Evolutionary conservation across 2,797 vertebrate genomes (phyloP), one percentile per base, ranked within the genome.

Genomic region (Etheostoma perlongum): DNA sequence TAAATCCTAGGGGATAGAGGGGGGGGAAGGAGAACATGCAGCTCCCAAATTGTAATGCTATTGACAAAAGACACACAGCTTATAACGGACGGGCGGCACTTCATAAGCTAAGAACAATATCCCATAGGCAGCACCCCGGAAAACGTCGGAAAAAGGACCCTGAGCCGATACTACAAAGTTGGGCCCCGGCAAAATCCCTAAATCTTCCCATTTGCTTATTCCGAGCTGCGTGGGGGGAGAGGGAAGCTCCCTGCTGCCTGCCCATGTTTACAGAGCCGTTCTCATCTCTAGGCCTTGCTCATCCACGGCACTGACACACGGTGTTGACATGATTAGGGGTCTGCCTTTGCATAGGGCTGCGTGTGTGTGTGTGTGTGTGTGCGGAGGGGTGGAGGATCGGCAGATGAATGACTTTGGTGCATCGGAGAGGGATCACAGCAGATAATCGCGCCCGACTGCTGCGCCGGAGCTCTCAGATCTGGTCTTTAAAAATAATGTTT

Each of bases 401-500:
- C 92, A 95, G 94, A 95, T 95, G 95, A 95, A 94, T 94, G 94
- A 92, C 93, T 93, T 82, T 78, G 89, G 90, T 88, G 94, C 90
- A 89, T 90, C 82, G 77, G 83, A 88, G 89, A 89, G 89, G 93
- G 92, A 95, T 95, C 91, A 91, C 85, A 85, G 86, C 92, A 94
- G 95, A 95, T 95, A 95, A 96, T 95, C 94, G 78, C 89, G 85
- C 84, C 85, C 79, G 89, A 91, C 91, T 89, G 91, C 89, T 75
- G 92, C 62, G 74, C 89, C 25, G 67, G 72, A 87, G 85, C 88
- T 85, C 93, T 93, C 86, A 91, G 94, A 94, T 94, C 94, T 87
- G 92, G 89, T 95, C 94, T 94, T 94, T 94, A 94, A 94, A 40
- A 95, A 95, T 96, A 95, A 94, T 93, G 94, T 94, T 40, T 79